Evolutionary conservation across 2,888 invertebrate genomes (phyloP), one percentile per base, ranked within the genome.

Genomic region (Drosophila austrosaltans): DNA sequence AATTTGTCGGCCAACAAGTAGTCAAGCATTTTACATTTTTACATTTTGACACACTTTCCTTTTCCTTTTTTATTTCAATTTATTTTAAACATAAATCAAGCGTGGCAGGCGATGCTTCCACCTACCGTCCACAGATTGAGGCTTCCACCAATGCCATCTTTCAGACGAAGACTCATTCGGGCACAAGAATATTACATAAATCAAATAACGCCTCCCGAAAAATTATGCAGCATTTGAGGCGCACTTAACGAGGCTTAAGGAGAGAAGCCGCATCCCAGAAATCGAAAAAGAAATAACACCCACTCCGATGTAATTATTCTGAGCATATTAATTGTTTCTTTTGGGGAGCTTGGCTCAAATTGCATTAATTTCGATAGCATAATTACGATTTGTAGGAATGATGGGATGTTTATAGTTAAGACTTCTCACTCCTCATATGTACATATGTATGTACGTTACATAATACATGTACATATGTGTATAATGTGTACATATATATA

Each of bases 201-300:
- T 73, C 61, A 74, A 73, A 54, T 54, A 54, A 44, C 53, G 58
- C 54, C 22, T 22, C 48, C 53, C 20, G 20, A 28, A 54, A 63
- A 72, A 69, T 68, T 56, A 68, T 59, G 62, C 68, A 72, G 65
- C 69, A 70, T 82, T 82, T 76, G 71, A 32, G 66, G 59, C 78
- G 76, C 85, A 82, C 85, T 82, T 80, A 85, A 82, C 67, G 70
- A 74, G 81, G 74, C 78, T 76, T 74, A 64, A 63, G 57, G 57
- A 48, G 42, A 40, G 36, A 54, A 59, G 40, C 59, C 59, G 16
- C 59, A 39, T 12, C 42, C 22, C 12, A 30, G 39, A 48, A 69
- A 40, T 40, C 40, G 25, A 69, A 70, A 69, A 12, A 25, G 36
- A 32, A 48, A 6, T 28, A 65, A 42, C 59, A 36, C 59, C 40